Evolutionary conservation across 2,888 invertebrate species (phyloP), one percentile per base, ranked within the genome.

Genomic region (Dione juno): DNA sequence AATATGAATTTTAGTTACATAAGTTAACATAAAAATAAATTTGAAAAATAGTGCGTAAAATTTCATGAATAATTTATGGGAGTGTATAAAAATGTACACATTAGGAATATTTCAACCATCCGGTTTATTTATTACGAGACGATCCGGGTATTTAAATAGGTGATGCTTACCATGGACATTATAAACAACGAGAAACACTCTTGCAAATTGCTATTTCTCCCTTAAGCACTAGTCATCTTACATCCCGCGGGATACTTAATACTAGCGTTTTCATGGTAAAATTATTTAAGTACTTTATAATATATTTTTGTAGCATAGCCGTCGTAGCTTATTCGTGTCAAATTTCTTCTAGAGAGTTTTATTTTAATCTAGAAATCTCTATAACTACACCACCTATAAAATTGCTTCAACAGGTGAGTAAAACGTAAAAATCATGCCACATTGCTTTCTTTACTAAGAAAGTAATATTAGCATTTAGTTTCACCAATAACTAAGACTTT

Each of bases 181-280:
- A 64, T 52, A 70, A 72, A 67, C 67, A 70, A 69, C 63, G 58
- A 40, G 63, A 69, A 64, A 66, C 69, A 67, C 66, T 72, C 66
- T 57, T 63, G 69, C 63, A 72, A 64, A 72, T 72, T 69, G 70
- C 70, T 67, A 57, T 67, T 70, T 58, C 41, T 70, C 67, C 58
- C 58, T 40, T 28, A 63, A 72, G 69, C 69, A 70, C 69, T 67
- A 64, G 66, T 69, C 64, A 35, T 61, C 61, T 66, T 65, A 58
- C 48, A 53, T 72, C 66, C 57, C 72, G 48, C 52, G 64, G 66
- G 67, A 70, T 41, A 53, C 53, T 61, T 41, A 61, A 61, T 16
- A 61, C 35, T 16, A 19, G 19, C 28, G 16, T 53, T 61, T 35
- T 28, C 13, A 61, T 57, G 37, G 16, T 50, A 64, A 64, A 61